phyloP scores from a whole-genome alignment of 2,113 vertebrate species.

The Cygnus atratus region DNA sequence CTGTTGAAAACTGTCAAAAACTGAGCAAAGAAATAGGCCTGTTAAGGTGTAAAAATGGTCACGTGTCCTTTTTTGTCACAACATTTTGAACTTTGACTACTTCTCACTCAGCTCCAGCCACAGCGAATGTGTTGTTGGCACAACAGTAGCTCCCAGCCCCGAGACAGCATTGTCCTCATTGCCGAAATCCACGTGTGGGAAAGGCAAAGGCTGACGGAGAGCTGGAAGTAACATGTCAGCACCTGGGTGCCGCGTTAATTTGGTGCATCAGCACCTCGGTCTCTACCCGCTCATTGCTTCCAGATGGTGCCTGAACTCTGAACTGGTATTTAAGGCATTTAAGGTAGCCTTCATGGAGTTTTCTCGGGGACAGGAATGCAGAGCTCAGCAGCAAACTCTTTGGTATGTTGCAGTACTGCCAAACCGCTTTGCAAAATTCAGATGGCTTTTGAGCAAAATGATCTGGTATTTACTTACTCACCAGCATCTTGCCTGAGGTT shows the following conservation, averaged over 20 bases:
- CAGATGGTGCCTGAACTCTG: conserved; percentile 44
- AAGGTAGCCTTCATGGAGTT: not conserved
- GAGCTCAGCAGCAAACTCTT: not conserved
- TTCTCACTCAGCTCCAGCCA: not conserved
- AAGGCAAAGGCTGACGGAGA: not conserved
- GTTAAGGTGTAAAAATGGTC: not conserved
- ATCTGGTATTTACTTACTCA: not conserved
- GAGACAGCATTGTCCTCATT: not conserved
- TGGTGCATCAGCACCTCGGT: conserved; percentile 43
- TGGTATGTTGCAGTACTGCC: not conserved
- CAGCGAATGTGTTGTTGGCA: fast-evolving
- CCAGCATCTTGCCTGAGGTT: fast-evolving
- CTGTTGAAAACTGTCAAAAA: not conserved
- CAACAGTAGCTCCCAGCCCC: not conserved
- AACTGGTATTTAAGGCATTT: conserved; percentile 35
- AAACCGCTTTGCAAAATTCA: not conserved
- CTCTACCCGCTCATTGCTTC: conserved; percentile 55
- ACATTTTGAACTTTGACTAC: not conserved
- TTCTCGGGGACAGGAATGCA: not conserved
- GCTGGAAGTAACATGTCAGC: conserved; percentile 64
- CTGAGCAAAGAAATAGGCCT: not conserved
- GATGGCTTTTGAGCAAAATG: not conserved
- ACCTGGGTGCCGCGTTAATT: conserved; percentile 53
- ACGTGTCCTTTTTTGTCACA: not conserved
- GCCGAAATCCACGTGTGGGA: not conserved